Percentiles rank a stretch among this genome's conserved stretches.
phyloP scores from a whole-genome alignment of 2,113 vertebrate species.

The Nibea coibor region DNA sequence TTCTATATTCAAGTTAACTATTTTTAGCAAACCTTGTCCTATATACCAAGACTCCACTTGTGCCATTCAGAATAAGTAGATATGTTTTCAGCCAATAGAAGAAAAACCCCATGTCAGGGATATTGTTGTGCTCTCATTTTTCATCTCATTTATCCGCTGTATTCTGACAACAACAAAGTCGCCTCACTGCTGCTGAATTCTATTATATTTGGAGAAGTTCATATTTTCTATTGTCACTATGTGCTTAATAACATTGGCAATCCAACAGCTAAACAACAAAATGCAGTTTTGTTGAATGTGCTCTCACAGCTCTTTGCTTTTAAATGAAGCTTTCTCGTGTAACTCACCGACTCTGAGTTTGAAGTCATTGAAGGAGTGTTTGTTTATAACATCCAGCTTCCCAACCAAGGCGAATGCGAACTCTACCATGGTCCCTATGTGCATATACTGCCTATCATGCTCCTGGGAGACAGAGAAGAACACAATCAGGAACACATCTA shows the following conservation, averaged over 20 bases:
- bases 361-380: slow-evolving; percentile 99
- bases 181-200: background rate
- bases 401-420: slow-evolving; percentile 96
- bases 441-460: slow-evolving; percentile 95
- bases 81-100: background rate
- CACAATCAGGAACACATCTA: background rate
- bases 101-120: background rate
- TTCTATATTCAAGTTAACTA: background rate
- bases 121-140: background rate
- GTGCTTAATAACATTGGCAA: background rate
- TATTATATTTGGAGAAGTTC: background rate
- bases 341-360: slow-evolving; percentile 94
- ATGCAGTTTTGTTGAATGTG: background rate
- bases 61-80: background rate
- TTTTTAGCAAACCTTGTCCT: background rate
- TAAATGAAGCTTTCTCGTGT: background rate
- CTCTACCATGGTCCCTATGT: slow-evolving; percentile 98
- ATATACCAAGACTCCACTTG: background rate
- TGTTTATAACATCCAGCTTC: slow-evolving; percentile 97
- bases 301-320: background rate
- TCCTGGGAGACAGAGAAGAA: slow-evolving; percentile 83
- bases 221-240: background rate
- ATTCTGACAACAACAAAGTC: background rate
- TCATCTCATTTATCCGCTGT: background rate
- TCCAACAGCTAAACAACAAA: background rate